phyloP scores from a whole-genome alignment of 1,140 invertebrate species.

The Macrosteles quadrilineatus region DNA sequence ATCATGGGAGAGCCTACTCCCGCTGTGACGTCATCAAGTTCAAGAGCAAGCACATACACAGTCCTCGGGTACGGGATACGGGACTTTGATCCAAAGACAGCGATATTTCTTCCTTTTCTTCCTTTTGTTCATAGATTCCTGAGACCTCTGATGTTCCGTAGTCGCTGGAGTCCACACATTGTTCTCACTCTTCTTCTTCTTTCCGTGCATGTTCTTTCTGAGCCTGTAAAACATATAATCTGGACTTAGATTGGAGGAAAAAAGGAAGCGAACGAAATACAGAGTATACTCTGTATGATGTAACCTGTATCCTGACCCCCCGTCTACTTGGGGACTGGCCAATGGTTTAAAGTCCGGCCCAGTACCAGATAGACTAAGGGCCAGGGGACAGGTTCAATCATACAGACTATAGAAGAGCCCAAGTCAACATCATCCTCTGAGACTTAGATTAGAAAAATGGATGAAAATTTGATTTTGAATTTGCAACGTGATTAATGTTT shows the following conservation, averaged over 20 bases:
- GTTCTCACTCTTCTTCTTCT: conserved; percentile 39
- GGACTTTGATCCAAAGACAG: conserved; percentile 52
- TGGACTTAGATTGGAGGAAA: neutral
- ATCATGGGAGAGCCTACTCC: too few relatives aligned
- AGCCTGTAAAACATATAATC: conserved; percentile 37
- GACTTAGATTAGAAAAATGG: too few relatives aligned
- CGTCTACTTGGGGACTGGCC: too few relatives aligned
- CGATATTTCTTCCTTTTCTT: conserved; percentile 41
- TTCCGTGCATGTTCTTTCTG: conserved; percentile 37
- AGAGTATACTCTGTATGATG: neutral
- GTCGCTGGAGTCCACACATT: conserved; percentile 32
- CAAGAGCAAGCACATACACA: conserved; percentile 46
- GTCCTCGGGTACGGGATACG: conserved; percentile 51
- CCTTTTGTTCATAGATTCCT: conserved; percentile 18
- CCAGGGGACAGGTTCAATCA: too few relatives aligned
- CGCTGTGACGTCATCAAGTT: neutral
- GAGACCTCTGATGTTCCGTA: neutral
- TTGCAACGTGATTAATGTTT: too few relatives aligned
- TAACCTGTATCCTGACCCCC: too few relatives aligned
- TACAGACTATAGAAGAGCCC: too few relatives aligned
- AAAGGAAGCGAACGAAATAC: neutral
- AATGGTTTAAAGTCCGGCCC: too few relatives aligned
- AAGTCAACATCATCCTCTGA: too few relatives aligned
- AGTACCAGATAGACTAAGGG: too few relatives aligned
- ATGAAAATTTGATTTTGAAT: too few relatives aligned